Evolutionary conservation across 1,140 invertebrate genomes (phyloP).

Genomic region (Tetragnatha versicolor): DNA sequence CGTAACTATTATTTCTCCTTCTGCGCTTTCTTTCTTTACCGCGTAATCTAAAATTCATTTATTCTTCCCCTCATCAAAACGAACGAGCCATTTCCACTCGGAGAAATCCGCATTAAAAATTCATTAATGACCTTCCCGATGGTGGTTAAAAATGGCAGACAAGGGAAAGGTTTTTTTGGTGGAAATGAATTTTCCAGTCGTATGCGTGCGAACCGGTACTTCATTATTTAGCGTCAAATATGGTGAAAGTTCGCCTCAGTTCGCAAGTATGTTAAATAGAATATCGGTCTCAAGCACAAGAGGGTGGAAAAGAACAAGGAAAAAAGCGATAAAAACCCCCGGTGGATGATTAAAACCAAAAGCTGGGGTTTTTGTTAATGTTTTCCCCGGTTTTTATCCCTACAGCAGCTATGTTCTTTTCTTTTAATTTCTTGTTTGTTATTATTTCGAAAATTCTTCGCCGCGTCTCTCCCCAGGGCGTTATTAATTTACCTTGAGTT

Average conservation of each 20-base stretch:
- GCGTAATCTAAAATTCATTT: too few species aligned
- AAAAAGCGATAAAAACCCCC: slow-evolving; percentile 18
- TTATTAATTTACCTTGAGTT: slow-evolving; percentile 46
- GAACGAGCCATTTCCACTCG: neutral
- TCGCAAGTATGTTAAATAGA: slow-evolving; percentile 53
- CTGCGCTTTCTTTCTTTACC: too few species aligned
- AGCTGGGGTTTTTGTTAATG: slow-evolving; percentile 11
- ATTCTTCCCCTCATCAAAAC: too few species aligned
- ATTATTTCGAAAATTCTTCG: slow-evolving; percentile 46
- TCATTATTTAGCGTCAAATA: slow-evolving; percentile 48
- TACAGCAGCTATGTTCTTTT: slow-evolving; percentile 17
- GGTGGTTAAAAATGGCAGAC: slow-evolving; percentile 16
- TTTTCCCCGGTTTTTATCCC: neutral
- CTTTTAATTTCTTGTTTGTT: slow-evolving; percentile 53
- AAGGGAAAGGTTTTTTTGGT: neutral
- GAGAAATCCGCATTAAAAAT: slow-evolving; percentile 19
- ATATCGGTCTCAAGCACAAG: slow-evolving; percentile 28
- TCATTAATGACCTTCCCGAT: slow-evolving; percentile 26
- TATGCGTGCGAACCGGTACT: slow-evolving; percentile 36
- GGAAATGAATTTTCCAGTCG: slow-evolving; percentile 15
- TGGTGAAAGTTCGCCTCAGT: slow-evolving; percentile 42
- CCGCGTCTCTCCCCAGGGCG: neutral
- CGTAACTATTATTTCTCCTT: too few species aligned
- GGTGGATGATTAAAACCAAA: slow-evolving; percentile 51
- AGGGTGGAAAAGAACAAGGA: neutral